Evolutionary conservation across 1,140 invertebrate genomes (phyloP).

Genomic region (Drosophila rufa): DNA sequence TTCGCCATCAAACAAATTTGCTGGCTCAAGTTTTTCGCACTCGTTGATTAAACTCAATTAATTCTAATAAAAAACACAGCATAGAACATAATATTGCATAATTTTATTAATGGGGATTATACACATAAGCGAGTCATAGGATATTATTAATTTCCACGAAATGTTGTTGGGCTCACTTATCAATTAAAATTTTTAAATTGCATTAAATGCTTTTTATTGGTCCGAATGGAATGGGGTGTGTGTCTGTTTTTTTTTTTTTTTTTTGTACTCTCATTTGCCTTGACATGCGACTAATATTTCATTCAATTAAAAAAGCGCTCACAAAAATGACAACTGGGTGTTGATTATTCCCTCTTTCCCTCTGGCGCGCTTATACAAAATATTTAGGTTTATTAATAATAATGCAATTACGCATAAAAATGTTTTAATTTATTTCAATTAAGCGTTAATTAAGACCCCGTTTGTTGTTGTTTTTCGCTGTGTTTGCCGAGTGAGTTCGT

Average conservation of each 20-base stretch:
- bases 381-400: slow-evolving; percentile 85
- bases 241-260: background rate
- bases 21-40: background rate
- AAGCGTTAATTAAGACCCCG: slow-evolving; percentile 77
- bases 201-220: slow-evolving; percentile 66
- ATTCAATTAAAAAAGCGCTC: slow-evolving; percentile 73
- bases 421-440: slow-evolving; percentile 85
- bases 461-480: slow-evolving; percentile 37
- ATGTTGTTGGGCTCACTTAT: slow-evolving; percentile 66
- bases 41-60: slow-evolving; percentile 60
- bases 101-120: slow-evolving; percentile 82
- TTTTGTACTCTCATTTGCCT: slow-evolving; percentile 34
- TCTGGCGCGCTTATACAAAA: slow-evolving; percentile 49
- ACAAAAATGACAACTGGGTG: slow-evolving; percentile 55
- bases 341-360: slow-evolving; percentile 17
- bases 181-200: slow-evolving; percentile 81
- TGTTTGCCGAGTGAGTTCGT: background rate
- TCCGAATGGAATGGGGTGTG: background rate
- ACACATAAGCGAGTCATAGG: slow-evolving; percentile 28
- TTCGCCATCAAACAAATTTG: slow-evolving; percentile 6
- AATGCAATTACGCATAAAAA: slow-evolving; percentile 85
- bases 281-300: slow-evolving; percentile 73
- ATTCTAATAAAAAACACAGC: slow-evolving; percentile 64
- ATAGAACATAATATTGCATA: slow-evolving; percentile 47
- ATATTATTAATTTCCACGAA: slow-evolving; percentile 54